These are phyloP conservation scores for Liopterus haemorrhoidalis DNA, from an alignment of 2,888 invertebrate genomes.

Conservation along the genomic window DNA sequence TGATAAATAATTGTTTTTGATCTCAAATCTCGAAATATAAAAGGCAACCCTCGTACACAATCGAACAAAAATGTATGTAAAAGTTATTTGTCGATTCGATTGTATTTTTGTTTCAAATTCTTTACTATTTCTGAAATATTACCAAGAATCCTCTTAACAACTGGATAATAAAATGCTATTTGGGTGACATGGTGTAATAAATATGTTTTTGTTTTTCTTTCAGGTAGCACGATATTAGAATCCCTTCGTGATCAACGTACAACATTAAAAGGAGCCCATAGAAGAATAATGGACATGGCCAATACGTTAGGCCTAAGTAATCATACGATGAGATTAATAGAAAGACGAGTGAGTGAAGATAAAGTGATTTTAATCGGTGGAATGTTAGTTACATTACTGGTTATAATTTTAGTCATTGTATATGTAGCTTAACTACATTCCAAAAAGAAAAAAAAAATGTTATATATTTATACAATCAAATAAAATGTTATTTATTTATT, in stretches of 20 bases:
- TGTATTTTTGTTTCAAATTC: too few relatives aligned
- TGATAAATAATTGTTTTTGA: too few relatives aligned
- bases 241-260: conserved; percentile 77
- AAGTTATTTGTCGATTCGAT: too few relatives aligned
- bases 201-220: too few relatives aligned
- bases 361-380: conserved; percentile 83
- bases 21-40: too few relatives aligned
- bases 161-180: too few relatives aligned
- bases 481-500: neutral
- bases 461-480: conserved; percentile 2
- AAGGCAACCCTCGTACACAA: too few relatives aligned
- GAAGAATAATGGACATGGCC: conserved; percentile 79
- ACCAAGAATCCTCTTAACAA: too few relatives aligned
- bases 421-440: conserved; percentile 49
- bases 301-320: conserved; percentile 90
- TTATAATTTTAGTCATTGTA: conserved; percentile 73
- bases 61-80: too few relatives aligned
- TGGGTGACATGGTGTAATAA: too few relatives aligned
- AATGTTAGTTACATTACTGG: conserved; percentile 72
- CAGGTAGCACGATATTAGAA: conserved; percentile 68
- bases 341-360: conserved; percentile 79
- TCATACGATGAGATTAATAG: conserved; percentile 91
- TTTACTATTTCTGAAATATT: too few relatives aligned
- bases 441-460: neutral
- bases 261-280: conserved; percentile 80